Conservation (phyloP, 2,797 vertebrate species). For the Poeciliopsis presidionis region DNA sequence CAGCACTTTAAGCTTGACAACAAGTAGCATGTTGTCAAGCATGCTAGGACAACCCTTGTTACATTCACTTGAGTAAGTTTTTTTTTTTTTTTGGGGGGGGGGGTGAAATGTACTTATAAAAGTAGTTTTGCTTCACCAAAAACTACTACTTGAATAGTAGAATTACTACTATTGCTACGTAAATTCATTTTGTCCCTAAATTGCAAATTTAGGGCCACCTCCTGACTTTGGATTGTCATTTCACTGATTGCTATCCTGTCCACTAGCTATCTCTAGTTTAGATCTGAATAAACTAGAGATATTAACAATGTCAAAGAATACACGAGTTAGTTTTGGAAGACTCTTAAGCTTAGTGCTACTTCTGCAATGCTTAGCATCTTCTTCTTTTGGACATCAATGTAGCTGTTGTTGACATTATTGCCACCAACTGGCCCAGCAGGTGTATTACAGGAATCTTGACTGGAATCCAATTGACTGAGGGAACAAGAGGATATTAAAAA, state of each 20-base stretch:
- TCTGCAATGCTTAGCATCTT: not conserved
- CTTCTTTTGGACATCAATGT: not conserved
- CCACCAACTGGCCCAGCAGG: not conserved
- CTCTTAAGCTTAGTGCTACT: not conserved
- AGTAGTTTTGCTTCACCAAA: no score
- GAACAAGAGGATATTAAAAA: not conserved
- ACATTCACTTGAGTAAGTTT: no score
- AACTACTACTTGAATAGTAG: no score
- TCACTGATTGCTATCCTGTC: not conserved
- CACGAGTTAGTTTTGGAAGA: not conserved
- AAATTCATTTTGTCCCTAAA: not conserved
- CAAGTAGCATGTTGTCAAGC: no score
- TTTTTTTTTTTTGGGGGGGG: no score
- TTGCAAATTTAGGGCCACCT: not conserved
- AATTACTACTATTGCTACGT: no score
- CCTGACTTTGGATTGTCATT: not conserved
- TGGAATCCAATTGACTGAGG: not conserved
- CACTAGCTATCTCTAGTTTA: not conserved
- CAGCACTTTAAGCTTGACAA: no score
- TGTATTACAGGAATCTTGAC: not conserved
- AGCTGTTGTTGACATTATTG: not conserved
- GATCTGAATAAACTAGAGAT: not conserved
- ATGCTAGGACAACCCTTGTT: no score
- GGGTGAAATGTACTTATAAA: no score
- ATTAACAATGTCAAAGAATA: not conserved